A percentile compares a stretch with the other conserved stretches of the same genome.
Evolutionary conservation across 2,888 invertebrate genomes (phyloP).

Genomic region (Mimas tiliae): DNA sequence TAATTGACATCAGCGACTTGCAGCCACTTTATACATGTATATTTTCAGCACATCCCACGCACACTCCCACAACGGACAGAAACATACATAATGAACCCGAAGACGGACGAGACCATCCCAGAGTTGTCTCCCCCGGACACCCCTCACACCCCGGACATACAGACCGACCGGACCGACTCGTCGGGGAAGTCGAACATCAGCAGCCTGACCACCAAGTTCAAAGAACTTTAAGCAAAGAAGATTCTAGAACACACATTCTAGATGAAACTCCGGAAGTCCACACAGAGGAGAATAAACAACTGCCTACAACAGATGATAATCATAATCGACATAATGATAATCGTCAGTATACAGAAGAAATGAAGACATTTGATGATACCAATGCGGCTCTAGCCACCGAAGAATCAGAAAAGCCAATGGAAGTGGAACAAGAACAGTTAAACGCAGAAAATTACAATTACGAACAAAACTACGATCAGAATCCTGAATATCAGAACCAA

Average conservation of each 20-base stretch:
- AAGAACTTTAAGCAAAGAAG: constrained; percentile 53
- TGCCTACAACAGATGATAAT: constrained; percentile 34
- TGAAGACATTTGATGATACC: constrained; percentile 35
- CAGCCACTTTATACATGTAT: not conserved
- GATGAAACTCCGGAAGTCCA: constrained; percentile 37
- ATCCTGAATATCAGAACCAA: constrained; percentile 36
- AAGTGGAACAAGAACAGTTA: constrained; percentile 48
- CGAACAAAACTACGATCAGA: constrained; percentile 52
- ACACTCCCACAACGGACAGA: constrained; percentile 67
- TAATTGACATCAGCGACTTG: too few species aligned
- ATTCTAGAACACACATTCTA: constrained; percentile 41
- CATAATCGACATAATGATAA: not conserved
- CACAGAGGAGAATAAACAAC: constrained; percentile 31
- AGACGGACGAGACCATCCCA: constrained; percentile 71
- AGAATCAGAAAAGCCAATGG: constrained; percentile 45
- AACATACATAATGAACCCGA: constrained; percentile 62
- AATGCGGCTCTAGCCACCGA: constrained; percentile 38
- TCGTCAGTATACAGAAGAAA: constrained; percentile 31
- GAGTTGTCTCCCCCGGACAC: constrained; percentile 75
- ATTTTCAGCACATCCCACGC: constrained; percentile 78
- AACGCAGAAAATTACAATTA: constrained; percentile 48
- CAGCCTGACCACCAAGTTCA: constrained; percentile 48
- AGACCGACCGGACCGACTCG: constrained; percentile 50
- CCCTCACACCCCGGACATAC: constrained; percentile 60
- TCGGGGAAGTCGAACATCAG: constrained; percentile 50